phyloP scores from a whole-genome alignment of 1,140 invertebrate genomes.

The Eurosta solidaginis region DNA sequence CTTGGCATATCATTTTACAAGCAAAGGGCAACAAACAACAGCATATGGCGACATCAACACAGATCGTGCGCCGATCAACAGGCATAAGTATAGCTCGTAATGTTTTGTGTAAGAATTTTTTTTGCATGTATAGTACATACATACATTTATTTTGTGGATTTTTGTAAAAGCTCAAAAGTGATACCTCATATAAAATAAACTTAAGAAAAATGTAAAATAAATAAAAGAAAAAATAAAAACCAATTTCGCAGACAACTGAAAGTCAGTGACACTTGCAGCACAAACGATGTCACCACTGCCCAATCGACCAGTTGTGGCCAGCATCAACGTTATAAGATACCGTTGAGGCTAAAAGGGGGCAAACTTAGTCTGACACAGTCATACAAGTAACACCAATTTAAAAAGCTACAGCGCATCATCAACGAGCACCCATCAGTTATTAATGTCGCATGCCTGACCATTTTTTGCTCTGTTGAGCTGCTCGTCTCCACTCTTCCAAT shows the following conservation, averaged over 20 bases:
- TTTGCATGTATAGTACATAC: background rate
- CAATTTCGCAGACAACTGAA: background rate
- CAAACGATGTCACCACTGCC: too few relatives aligned
- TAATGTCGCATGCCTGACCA: background rate
- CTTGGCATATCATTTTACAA: slow-evolving; percentile 18
- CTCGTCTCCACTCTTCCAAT: background rate
- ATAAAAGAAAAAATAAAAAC: background rate
- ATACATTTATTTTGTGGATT: background rate
- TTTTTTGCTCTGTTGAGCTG: background rate
- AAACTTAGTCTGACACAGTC: too few relatives aligned
- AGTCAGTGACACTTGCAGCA: background rate
- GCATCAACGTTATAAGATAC: background rate
- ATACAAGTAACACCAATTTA: background rate
- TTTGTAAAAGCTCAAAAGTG: background rate
- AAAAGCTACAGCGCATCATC: background rate
- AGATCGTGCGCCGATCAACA: slow-evolving; percentile 15
- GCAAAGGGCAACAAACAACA: background rate
- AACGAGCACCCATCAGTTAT: background rate
- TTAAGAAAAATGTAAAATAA: background rate
- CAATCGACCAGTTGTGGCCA: background rate
- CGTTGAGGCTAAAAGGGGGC: background rate
- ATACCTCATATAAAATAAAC: background rate
- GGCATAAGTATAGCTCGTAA: background rate
- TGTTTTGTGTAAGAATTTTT: slow-evolving; percentile 8
- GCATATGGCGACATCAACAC: background rate